Evolutionary conservation across 2,888 invertebrate species (phyloP).

Genomic region (Junonia oenone): DNA sequence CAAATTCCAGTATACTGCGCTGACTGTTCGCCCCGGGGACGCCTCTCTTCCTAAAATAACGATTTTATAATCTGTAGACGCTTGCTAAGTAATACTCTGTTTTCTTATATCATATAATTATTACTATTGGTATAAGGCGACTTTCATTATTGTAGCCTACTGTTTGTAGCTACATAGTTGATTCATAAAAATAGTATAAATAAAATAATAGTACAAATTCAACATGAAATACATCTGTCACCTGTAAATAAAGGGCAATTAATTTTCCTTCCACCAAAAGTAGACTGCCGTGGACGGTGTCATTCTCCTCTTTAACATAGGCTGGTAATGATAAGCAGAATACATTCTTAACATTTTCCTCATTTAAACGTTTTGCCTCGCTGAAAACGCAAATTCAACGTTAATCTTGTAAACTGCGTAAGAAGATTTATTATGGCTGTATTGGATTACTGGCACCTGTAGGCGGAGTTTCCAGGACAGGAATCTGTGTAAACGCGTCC

Average conservation of each 20-base stretch:
- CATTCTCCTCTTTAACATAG: slow-evolving; percentile 46
- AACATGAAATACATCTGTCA: slow-evolving; percentile 17
- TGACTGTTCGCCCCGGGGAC: slow-evolving; percentile 50
- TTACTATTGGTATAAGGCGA: no score
- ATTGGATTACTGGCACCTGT: slow-evolving; percentile 47
- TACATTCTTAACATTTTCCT: slow-evolving; percentile 44
- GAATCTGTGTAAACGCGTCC: slow-evolving; percentile 44
- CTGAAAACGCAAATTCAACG: slow-evolving; percentile 36
- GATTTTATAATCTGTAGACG: background rate
- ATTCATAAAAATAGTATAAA: no score
- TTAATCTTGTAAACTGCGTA: slow-evolving; percentile 9
- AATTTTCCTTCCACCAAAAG: slow-evolving; percentile 56
- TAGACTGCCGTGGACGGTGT: slow-evolving; percentile 56
- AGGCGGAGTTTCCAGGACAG: slow-evolving; percentile 50
- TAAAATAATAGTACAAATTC: background rate
- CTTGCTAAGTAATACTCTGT: no score
- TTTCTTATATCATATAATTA: no score
- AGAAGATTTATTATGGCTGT: slow-evolving; percentile 7
- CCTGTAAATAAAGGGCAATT: slow-evolving; percentile 61
- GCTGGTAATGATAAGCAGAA: slow-evolving; percentile 58
- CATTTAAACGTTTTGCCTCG: slow-evolving; percentile 37
- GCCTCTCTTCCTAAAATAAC: slow-evolving; percentile 52
- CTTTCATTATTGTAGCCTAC: no score
- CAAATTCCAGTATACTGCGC: slow-evolving; percentile 63
- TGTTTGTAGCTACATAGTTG: no score